Evolutionary conservation across 1,140 invertebrate genomes (phyloP), one percentile per base, ranked within the genome.

Genomic region (Teleogryllus occipitalis): DNA sequence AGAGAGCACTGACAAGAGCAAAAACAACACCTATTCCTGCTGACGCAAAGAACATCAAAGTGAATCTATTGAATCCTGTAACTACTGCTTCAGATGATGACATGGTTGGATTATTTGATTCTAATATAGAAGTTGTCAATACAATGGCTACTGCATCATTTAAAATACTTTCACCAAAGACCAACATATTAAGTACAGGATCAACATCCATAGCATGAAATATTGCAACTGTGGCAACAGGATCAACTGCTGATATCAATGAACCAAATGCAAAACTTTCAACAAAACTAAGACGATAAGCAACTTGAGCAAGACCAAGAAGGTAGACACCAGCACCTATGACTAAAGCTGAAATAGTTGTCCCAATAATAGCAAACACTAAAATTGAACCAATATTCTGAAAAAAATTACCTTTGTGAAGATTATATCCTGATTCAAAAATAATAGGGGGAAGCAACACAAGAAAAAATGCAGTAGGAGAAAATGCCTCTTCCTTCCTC

Each of bases 131-230:
- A 82, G 96, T 97, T 2, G 97, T 98, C 8, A 99, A 87, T 3
- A 99, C 98, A 88, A 99, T 99, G 18, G 98, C 94, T 79, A 99
- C 97, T 18, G 98, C 98, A 91, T 99, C 98, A 87, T 99, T 99
- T 0, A 99, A 87, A 83, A 99, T 98, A 84, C 96, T 97, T 86
- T 99, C 98, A 47, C 97, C 97, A 90, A 99, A 98, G 0, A 99
- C 97, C 87, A 99, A 94, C 97, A 99, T 99, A 87, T 99, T 98
- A 0, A 99, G 88, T 8, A 99, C 93, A 21, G 96, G 97, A 87
- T 98, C 96, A 0, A 98, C 94, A 87, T 99, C 94, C 5, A 99
- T 87, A 12, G 97, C 97, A 88, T 99, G 96, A 85, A 99, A 99
- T 82, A 99, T 99, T 7, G 98, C 98, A 73, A 99, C 92, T 0